Evolutionary conservation across 2,113 vertebrate species (phyloP).

Genomic region (Catharus bicknelli): DNA sequence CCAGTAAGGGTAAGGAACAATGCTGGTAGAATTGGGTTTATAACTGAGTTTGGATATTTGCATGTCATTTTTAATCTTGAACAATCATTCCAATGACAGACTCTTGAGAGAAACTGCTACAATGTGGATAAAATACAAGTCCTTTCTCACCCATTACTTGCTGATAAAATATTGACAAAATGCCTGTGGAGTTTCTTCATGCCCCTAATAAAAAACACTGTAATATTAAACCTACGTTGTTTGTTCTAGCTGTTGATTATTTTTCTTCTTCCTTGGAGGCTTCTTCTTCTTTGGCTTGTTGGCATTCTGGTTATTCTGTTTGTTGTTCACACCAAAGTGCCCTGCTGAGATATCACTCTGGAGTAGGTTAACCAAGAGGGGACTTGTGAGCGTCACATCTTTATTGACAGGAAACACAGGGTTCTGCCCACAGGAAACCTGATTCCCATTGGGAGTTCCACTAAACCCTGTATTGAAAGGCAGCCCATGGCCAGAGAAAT

Average conservation of each 20-base stretch:
- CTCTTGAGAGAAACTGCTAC: neutral
- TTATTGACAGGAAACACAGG: constrained; percentile 92
- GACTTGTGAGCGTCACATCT: constrained; percentile 95
- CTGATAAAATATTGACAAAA: neutral
- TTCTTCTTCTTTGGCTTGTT: constrained; percentile 98
- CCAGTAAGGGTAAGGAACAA: neutral
- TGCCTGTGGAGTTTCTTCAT: neutral
- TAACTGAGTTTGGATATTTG: neutral
- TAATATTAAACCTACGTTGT: constrained; percentile 83
- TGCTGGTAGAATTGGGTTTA: neutral
- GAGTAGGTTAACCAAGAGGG: constrained; percentile 93
- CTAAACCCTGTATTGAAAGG: constrained; percentile 81
- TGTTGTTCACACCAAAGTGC: constrained; percentile 95
- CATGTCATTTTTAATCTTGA: neutral
- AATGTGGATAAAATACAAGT: neutral
- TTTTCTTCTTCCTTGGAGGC: constrained; percentile 95
- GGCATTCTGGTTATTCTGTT: constrained; percentile 86
- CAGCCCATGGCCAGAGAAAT: constrained; percentile 91
- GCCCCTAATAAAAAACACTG: constrained; percentile 16
- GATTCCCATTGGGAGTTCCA: constrained; percentile 80
- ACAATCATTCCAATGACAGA: neutral
- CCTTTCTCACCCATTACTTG: neutral
- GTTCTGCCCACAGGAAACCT: constrained; percentile 90
- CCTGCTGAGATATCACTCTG: constrained; percentile 97
- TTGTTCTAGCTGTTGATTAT: constrained; percentile 86